phyloP scores from a whole-genome alignment of 2,888 invertebrate genomes.

The Caenorhabditis sp. region DNA sequence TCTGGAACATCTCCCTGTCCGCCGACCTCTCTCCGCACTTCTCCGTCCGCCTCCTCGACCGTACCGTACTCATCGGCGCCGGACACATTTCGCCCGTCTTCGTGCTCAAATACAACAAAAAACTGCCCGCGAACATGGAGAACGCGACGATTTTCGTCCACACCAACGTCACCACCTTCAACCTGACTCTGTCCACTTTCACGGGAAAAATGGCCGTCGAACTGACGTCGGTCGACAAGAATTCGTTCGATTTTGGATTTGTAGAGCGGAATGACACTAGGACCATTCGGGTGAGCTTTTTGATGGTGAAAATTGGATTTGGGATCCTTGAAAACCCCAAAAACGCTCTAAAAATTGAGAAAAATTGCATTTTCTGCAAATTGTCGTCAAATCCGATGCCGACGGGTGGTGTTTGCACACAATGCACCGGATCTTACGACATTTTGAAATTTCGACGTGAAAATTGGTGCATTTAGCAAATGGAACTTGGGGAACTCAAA shows the following conservation, averaged over 20 bases:
- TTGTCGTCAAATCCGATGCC: no score
- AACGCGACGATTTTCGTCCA: constrained; percentile 85
- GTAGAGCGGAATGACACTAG: constrained; percentile 86
- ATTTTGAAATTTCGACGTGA: no score
- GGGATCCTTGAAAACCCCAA: no score
- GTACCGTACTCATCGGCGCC: constrained; percentile 67
- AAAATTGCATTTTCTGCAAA: no score
- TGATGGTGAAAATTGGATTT: not conserved
- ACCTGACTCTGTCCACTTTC: constrained; percentile 84
- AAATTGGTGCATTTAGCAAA: no score
- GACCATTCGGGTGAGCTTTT: constrained; percentile 86
- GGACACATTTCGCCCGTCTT: constrained; percentile 75
- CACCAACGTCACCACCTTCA: constrained; percentile 89
- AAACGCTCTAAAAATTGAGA: no score
- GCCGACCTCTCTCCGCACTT: constrained; percentile 85
- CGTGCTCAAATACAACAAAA: constrained; percentile 76
- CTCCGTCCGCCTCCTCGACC: constrained; percentile 71
- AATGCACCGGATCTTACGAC: no score
- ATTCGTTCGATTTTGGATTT: constrained; percentile 85
- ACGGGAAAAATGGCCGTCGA: constrained; percentile 76
- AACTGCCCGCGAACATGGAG: constrained; percentile 60
- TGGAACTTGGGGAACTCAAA: no score
- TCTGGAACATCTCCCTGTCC: constrained; percentile 88
- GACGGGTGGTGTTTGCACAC: no score
- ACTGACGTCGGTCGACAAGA: constrained; percentile 81